Base-by-base conservation (phyloP, 2,888 invertebrate species). In the Leptogaster cylindrica region DNA sequence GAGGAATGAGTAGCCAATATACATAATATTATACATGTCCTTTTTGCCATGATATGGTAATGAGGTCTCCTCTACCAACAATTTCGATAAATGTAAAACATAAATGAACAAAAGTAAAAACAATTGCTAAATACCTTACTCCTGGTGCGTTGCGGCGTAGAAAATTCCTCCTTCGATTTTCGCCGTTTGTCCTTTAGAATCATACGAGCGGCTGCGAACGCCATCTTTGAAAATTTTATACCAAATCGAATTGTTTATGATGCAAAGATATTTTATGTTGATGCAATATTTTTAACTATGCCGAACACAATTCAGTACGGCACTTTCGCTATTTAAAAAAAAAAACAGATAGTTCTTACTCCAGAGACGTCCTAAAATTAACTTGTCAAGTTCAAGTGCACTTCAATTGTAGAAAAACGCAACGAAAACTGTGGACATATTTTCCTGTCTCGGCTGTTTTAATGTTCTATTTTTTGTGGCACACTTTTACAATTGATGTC, bases 181-280 rank as follows among this genome's bases (percentile, higher is more conserved):
- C 91, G 84, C 74, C 91, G 81, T 78, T 90, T 91, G 81, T 91
- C 91, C 83, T 91, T 91, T 73, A 91, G 83, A 76, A 91, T 91
- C 91, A 91, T 91, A 65, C 91, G 86, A 64, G 91, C 91, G 46
- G 91, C 91, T 50, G 91, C 91, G 79, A 91, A 91, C 80, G 91
- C 91, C 91, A 91, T 91, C 75, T 84, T 75, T 68, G 44, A 61
- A 20, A 61, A 44, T 61, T 28, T 61, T 44, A 44, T 44, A 39
- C 55, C 39, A 39, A 39, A 23, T 55, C 31, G 31, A 31, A 7
- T 31, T 8, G 31, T 31, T 31, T 31, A 7, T 31, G 31, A 7
- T 31, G 6, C 10, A 31, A 31, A n/a, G n/a, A n/a, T n/a, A n/a
- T n/a, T n/a, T n/a, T n/a, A n/a, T n/a, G n/a, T n/a, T n/a, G n/a